Evolutionary conservation across 2,797 vertebrate species (phyloP), one percentile per base, ranked within the genome.

Genomic region (Decapterus maruadsi): DNA sequence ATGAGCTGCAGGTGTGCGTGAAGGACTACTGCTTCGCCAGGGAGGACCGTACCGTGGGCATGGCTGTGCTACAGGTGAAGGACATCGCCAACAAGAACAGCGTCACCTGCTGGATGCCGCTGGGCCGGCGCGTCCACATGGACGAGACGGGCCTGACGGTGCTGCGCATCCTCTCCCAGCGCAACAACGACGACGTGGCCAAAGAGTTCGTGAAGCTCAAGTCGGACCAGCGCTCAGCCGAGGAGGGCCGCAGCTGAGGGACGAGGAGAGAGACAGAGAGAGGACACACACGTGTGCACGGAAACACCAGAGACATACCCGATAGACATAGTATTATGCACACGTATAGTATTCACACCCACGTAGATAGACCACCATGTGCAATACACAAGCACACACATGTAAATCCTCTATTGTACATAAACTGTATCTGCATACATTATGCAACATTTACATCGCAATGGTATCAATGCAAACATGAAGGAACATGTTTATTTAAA

Each of bases 11-110:
- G 90, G 96, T 97, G 71, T 98, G 98, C 0, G 98, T 99, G 86
- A 99, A 99, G 91, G 98, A 99, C 92, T 99, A 99, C 95, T 99
- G 98, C 93, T 99, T 99, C 0, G 98, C 98, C n/a, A 93, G 97
- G 0, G 98, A 99, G 92, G 98, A 99, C 85, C 96, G 97, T 34
- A 97, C 96, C 0, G 97, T 99, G 89, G 98, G 98, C 84, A 95
- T 97, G 51, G 95, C 95, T 0, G 93, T 99, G 76, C 93, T 99
- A 93, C 98, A 99, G 93, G 95, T 99, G 68, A 96, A 97, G 6
- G 98, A 99, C 71, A 93, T 98, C 43, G 92, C 92, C 69, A 96
- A 92, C 76, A 95, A 96, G 14, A 94, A 95, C 10, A 96, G 96
- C 75, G 95, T 81, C 66, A 88, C 91, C 54, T 94, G 92, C 88